Conservation (phyloP, 2,797 vertebrate genomes). For the Pachyuromys duprasi region DNA sequence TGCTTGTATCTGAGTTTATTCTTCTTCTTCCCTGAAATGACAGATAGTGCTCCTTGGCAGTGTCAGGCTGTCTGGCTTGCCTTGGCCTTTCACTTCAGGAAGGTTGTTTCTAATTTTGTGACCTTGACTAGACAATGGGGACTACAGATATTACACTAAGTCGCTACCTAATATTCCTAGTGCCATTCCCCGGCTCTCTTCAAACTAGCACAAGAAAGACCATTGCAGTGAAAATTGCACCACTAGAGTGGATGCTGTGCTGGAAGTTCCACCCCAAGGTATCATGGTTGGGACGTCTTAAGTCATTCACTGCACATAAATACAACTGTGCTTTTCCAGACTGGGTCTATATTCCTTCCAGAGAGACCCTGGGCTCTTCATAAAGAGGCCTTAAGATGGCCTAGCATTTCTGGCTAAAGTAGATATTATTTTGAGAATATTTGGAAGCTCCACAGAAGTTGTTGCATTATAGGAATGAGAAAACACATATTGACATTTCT, state of each 20-base stretch:
- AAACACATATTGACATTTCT: slow-evolving; percentile 66
- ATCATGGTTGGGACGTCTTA: background rate
- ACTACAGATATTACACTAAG: background rate
- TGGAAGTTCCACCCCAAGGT: background rate
- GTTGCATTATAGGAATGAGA: slow-evolving; percentile 55
- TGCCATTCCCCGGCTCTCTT: background rate
- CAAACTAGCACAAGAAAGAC: background rate
- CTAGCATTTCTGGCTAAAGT: background rate
- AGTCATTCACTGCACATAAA: background rate
- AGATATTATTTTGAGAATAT: slow-evolving; percentile 56
- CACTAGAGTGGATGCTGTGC: background rate
- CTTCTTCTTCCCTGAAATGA: background rate
- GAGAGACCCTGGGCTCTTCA: background rate
- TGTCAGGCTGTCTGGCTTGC: background rate
- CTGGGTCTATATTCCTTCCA: background rate
- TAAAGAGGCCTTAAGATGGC: background rate
- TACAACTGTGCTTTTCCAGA: accelerated
- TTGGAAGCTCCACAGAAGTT: slow-evolving; percentile 60
- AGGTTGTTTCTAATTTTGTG: background rate
- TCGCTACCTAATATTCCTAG: background rate
- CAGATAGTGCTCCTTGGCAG: background rate
- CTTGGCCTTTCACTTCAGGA: background rate
- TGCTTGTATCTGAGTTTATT: background rate
- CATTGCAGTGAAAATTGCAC: background rate
- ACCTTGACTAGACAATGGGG: background rate